These are phyloP conservation scores for Epizoanthus rinbou DNA, from an alignment of 92 coral and sea anemone species.

Conservation along the genomic window DNA sequence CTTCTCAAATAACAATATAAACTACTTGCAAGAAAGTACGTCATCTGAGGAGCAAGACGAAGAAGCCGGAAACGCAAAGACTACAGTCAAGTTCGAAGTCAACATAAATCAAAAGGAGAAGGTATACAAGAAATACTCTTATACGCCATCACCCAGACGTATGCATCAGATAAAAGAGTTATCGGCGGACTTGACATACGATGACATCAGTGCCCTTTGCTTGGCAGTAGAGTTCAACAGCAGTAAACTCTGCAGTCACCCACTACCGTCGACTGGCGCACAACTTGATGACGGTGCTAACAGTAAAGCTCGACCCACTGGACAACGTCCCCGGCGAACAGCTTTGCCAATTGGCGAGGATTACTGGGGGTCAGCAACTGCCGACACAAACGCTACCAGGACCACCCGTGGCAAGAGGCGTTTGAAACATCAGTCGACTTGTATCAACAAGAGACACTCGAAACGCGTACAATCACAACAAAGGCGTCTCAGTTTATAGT, in stretches of 20 bases:
- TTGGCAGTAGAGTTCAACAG: background rate
- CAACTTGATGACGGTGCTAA: background rate
- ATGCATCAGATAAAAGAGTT: constrained; percentile 9
- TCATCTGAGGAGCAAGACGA: background rate
- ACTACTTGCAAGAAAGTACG: background rate
- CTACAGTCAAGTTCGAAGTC: background rate
- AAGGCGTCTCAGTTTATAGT: too few relatives aligned
- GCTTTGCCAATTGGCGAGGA: constrained; percentile 14
- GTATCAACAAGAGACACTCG: too few relatives aligned
- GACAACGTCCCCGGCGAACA: background rate
- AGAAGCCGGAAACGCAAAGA: background rate
- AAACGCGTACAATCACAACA: too few relatives aligned
- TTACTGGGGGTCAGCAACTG: constrained; percentile 10
- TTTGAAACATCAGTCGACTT: too few relatives aligned
- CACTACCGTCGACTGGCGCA: background rate
- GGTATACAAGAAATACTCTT: background rate
- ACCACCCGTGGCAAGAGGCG: too few relatives aligned
- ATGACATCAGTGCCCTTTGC: background rate
- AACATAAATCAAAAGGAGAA: background rate
- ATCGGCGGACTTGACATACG: constrained; percentile 22
- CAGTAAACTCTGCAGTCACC: background rate
- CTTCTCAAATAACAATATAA: background rate
- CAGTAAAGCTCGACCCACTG: background rate
- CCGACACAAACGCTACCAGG: too few relatives aligned
- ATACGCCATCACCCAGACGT: constrained; percentile 9